These are phyloP conservation scores for Drosophila kikkawai DNA, from an alignment of 1,140 invertebrate species.

Conservation along the genomic window DNA sequence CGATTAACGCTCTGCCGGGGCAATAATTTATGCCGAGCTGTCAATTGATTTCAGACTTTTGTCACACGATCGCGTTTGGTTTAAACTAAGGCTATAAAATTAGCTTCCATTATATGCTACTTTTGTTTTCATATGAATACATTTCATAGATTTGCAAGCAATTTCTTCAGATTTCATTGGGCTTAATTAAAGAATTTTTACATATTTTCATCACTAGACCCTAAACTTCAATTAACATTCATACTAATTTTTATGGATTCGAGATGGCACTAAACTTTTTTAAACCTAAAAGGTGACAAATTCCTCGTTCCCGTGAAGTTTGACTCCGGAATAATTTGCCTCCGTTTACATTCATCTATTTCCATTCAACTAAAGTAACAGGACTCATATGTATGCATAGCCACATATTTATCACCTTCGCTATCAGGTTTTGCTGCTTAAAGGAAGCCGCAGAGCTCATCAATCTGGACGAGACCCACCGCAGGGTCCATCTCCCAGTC, in stretches of 20 bases:
- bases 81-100: background rate
- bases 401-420: slow-evolving; percentile 45
- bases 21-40: slow-evolving; percentile 71
- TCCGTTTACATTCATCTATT: slow-evolving; percentile 25
- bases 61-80: slow-evolving; percentile 54
- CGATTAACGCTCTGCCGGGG: slow-evolving; percentile 68
- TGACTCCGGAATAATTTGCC: background rate
- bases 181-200: background rate
- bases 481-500: slow-evolving; percentile 30
- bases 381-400: slow-evolving; percentile 26
- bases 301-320: too few species aligned
- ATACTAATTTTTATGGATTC: background rate
- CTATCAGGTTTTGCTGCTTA: slow-evolving; percentile 58
- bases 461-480: slow-evolving; percentile 44
- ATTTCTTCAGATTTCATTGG: background rate
- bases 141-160: background rate
- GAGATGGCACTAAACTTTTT: background rate
- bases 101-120: too few species aligned
- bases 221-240: background rate
- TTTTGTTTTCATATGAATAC: background rate
- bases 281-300: background rate
- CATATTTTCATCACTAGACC: background rate
- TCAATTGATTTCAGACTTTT: slow-evolving; percentile 65
- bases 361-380: slow-evolving; percentile 33
- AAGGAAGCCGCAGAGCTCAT: slow-evolving; percentile 55